A percentile compares a stretch with the other conserved stretches of the same genome.
phyloP scores from a whole-genome alignment of 2,888 invertebrate genomes.

The Lepeophtheirus nordmannii region DNA sequence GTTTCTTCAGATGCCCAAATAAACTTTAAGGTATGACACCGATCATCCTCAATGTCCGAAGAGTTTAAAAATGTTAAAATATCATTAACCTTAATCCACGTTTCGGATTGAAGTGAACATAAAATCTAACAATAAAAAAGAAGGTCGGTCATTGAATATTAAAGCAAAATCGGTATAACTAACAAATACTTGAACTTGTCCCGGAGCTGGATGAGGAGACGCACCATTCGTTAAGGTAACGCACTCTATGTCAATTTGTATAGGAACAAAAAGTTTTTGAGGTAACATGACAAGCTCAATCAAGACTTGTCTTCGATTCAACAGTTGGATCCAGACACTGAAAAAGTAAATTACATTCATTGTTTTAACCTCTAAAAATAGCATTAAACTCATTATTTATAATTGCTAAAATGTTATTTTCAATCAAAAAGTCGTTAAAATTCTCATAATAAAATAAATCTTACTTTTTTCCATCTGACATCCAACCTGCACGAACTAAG shows the following conservation, averaged over 20 bases:
- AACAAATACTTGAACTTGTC: neutral
- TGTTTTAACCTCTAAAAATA: constrained; percentile 12
- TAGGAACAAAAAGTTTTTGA: constrained; percentile 24
- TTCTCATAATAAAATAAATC: constrained; percentile 31
- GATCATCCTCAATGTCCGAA: constrained; percentile 8
- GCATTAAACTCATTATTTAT: constrained; percentile 6
- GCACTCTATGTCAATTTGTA: neutral
- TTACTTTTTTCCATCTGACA: constrained; percentile 73
- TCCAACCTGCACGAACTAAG: constrained; percentile 86
- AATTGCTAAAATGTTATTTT: too few relatives aligned
- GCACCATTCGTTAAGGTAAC: neutral
- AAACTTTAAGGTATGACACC: constrained; percentile 47
- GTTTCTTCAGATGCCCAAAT: constrained; percentile 86
- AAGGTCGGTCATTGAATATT: neutral
- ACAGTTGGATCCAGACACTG: constrained; percentile 80
- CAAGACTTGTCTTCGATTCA: constrained; percentile 70
- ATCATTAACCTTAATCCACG: constrained; percentile 24
- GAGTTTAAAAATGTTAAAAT: constrained; percentile 18
- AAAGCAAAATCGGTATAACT: neutral
- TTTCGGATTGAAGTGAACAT: constrained; percentile 8
- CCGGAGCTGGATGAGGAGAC: neutral
- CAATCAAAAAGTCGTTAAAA: neutral
- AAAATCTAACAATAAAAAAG: neutral
- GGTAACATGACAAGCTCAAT: constrained; percentile 69
- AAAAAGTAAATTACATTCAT: constrained; percentile 28